Percentiles rank a stretch among this genome's conserved stretches.
phyloP scores from a whole-genome alignment of 1,140 invertebrate genomes.

The Drosophila oshimai region DNA sequence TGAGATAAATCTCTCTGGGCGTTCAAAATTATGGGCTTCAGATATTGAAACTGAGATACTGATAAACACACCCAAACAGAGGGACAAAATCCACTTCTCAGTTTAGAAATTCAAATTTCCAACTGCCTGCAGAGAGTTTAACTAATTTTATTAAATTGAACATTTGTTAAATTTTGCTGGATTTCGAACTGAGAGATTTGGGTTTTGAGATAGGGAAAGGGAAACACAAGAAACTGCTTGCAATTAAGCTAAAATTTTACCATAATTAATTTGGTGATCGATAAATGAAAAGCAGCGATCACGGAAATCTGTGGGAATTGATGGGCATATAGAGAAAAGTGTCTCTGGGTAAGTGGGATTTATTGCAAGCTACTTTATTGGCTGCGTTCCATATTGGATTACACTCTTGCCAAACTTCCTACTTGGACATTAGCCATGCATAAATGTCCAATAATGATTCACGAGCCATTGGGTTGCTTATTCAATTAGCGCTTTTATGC shows the following conservation, averaged over 20 bases:
- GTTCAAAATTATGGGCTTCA: conserved; percentile 66
- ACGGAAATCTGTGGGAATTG: conserved; percentile 20
- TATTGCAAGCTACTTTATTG: conserved; percentile 17
- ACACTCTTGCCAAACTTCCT: conserved; percentile 5
- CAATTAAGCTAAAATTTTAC: conserved; percentile 64
- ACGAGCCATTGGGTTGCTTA: conserved; percentile 66
- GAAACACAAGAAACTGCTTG: conserved; percentile 27
- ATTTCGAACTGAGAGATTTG: conserved; percentile 29
- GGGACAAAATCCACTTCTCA: background rate
- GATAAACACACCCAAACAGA: conserved; percentile 14
- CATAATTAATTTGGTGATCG: conserved; percentile 71
- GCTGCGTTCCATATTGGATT: conserved; percentile 20
- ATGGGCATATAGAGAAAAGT: background rate
- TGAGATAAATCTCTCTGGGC: conserved; percentile 61
- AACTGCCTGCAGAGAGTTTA: conserved; percentile 39
- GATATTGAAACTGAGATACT: conserved; percentile 63
- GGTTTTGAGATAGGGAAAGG: conserved; percentile 24
- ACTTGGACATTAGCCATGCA: conserved; percentile 46
- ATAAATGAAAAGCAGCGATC: conserved; percentile 12
- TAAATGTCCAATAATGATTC: conserved; percentile 63
- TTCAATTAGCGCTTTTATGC: conserved; percentile 76
- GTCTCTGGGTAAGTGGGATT: conserved; percentile 1
- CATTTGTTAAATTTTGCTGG: conserved; percentile 70
- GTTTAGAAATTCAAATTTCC: conserved; percentile 55
- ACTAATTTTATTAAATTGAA: conserved; percentile 72